Conservation (phyloP, 1,140 invertebrate species). For the Manduca sexta region DNA sequence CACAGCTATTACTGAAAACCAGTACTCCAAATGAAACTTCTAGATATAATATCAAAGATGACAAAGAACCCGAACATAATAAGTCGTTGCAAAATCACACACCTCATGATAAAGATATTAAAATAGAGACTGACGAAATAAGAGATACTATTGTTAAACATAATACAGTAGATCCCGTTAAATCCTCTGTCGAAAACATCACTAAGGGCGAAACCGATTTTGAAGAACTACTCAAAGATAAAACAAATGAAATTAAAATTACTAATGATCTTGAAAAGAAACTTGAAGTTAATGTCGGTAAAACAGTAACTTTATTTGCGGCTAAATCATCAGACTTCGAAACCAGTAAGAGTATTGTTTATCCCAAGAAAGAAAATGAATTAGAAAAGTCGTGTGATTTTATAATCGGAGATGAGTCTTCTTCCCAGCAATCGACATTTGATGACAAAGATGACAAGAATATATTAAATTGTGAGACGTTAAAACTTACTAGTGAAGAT, state of each 20-base stretch:
- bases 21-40: conserved; percentile 29
- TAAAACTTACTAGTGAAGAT: too few species aligned
- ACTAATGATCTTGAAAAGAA: conserved; percentile 57
- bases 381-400: not conserved
- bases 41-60: conserved; percentile 38
- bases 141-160: not conserved
- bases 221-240: conserved; percentile 70
- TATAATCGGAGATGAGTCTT: too few species aligned
- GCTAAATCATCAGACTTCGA: conserved; percentile 6
- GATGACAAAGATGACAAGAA: too few species aligned
- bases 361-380: conserved; percentile 9
- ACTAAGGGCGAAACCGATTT: conserved; percentile 70
- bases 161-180: conserved; percentile 1
- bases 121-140: not conserved
- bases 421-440: too few species aligned
- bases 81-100: not conserved
- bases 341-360: conserved; percentile 8
- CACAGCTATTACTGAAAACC: conserved; percentile 53
- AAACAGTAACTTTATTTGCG: conserved; percentile 39
- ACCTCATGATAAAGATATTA: not conserved
- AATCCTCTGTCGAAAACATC: conserved; percentile 20
- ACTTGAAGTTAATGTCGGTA: conserved; percentile 58
- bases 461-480: too few species aligned
- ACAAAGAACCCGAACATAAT: conserved; percentile 20
- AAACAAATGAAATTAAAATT: conserved; percentile 68